phyloP scores from a whole-genome alignment of 2,888 invertebrate species.

The Orchesella flavescens region DNA sequence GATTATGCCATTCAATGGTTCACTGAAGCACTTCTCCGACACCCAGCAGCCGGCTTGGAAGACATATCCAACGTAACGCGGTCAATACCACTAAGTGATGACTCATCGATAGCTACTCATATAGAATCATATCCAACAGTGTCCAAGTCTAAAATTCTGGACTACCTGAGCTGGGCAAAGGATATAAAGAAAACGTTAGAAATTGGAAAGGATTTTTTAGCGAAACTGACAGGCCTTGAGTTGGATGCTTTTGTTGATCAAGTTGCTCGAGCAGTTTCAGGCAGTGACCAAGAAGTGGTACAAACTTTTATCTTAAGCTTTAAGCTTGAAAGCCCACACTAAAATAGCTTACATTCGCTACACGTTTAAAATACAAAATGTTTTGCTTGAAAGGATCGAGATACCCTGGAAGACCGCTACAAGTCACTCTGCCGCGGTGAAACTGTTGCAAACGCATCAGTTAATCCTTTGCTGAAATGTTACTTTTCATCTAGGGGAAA shows the following conservation, averaged over 20 bases:
- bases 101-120: too few relatives aligned
- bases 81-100: background rate
- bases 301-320: too few relatives aligned
- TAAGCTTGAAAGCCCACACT: too few relatives aligned
- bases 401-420: background rate
- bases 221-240: conserved; percentile 50
- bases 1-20: conserved; percentile 96
- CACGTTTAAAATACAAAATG: too few relatives aligned
- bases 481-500: conserved; percentile 82
- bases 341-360: too few relatives aligned
- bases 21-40: conserved; percentile 84
- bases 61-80: background rate
- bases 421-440: conserved; percentile 80
- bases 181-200: conserved; percentile 56
- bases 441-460: conserved; percentile 76
- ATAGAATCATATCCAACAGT: background rate
- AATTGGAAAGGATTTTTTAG: conserved; percentile 53
- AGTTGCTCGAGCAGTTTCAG: conserved; percentile 43
- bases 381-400: background rate
- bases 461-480: conserved; percentile 80
- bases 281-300: background rate
- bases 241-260: conserved; percentile 57
- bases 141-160: conserved; percentile 86
- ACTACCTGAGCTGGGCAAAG: conserved; percentile 86
- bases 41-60: background rate